These are phyloP conservation scores for Toxotes chatareus DNA, from an alignment of 2,113 vertebrate species.

Conservation along the genomic window DNA sequence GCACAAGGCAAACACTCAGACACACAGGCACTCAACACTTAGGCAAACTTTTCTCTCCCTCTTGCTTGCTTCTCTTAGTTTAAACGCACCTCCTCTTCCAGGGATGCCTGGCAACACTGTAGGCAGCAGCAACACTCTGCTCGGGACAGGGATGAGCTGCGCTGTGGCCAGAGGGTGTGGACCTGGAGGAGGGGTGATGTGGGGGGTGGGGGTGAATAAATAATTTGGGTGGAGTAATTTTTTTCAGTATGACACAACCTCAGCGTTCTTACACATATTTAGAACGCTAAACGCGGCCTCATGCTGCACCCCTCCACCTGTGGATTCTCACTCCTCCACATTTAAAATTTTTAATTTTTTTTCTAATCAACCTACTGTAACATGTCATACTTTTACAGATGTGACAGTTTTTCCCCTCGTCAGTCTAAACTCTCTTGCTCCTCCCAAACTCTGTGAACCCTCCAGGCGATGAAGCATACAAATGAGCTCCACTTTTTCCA, in stretches of 20 bases:
- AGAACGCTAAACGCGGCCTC: background rate
- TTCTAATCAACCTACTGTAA: conserved; percentile 1
- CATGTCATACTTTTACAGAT: conserved; percentile 20
- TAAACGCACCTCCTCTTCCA: conserved; percentile 70
- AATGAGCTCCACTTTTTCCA: conserved; percentile 37
- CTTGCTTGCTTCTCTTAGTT: conserved; percentile 38
- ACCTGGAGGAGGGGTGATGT: conserved; percentile 20
- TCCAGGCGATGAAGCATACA: background rate
- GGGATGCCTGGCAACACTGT: conserved; percentile 70
- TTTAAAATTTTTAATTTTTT: background rate
- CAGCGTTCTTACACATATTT: conserved; percentile 26
- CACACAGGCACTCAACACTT: conserved; percentile 22
- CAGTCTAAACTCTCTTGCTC: conserved; percentile 32
- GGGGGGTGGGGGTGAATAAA: conserved; percentile 47
- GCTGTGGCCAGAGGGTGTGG: conserved; percentile 68
- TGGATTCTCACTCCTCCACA: background rate
- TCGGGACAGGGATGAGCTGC: conserved; percentile 69
- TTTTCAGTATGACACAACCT: conserved; percentile 28
- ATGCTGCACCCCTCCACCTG: background rate
- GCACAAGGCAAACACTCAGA: conserved; percentile 52
- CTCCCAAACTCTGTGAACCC: conserved; percentile 39
- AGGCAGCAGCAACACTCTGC: conserved; percentile 55
- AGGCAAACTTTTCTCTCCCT: conserved; percentile 31
- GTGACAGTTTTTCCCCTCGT: conserved; percentile 19
- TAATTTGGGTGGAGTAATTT: conserved; percentile 67